phyloP scores from a whole-genome alignment of 1,140 invertebrate species.

The Ceratosolen solmsi region DNA sequence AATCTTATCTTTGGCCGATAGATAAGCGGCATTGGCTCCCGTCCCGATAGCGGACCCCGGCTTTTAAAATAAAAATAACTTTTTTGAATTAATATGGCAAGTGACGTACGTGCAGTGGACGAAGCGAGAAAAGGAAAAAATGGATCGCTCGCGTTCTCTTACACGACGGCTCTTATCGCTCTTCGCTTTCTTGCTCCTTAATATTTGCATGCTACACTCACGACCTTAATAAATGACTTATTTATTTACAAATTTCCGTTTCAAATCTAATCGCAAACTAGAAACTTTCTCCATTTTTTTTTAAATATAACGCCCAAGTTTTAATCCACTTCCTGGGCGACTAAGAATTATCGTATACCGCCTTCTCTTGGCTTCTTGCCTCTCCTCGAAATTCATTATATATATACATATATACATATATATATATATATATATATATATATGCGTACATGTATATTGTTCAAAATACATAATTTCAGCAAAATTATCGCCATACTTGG shows the following conservation, averaged over 20 bases:
- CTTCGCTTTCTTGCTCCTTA: background rate
- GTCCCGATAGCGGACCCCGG: background rate
- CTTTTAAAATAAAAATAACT: conserved; percentile 12
- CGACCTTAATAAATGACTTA: background rate
- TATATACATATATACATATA: background rate
- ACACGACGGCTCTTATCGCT: background rate
- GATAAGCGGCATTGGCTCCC: background rate
- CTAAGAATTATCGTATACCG: background rate
- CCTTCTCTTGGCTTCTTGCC: background rate
- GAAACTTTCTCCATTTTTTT: background rate
- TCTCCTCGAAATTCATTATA: background rate
- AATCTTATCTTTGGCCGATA: conserved; percentile 32
- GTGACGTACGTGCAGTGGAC: background rate
- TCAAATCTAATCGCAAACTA: background rate
- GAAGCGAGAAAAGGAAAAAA: too few species aligned
- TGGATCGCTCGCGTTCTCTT: background rate
- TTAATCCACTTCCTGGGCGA: background rate
- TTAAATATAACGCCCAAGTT: background rate
- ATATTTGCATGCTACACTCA: background rate
- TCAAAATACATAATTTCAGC: background rate
- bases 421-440: background rate
- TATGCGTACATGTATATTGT: too few species aligned
- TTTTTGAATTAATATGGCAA: background rate
- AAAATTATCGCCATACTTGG: background rate
- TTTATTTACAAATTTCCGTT: conserved; percentile 7